Evolutionary conservation across 2,797 vertebrate genomes (phyloP).

Genomic region (Gymnothorax javanicus): DNA sequence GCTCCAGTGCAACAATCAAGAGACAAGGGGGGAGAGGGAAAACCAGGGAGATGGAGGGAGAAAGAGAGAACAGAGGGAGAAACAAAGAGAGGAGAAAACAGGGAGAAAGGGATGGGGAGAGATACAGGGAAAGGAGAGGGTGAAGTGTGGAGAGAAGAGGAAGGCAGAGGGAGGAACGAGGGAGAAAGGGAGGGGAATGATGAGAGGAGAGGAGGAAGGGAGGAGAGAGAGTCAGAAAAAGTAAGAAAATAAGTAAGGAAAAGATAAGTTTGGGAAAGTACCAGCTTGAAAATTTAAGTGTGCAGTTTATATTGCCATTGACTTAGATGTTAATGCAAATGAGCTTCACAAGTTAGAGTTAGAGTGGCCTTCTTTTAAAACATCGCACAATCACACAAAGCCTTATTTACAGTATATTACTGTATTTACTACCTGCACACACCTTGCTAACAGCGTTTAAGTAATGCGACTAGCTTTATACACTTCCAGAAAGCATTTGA

Average conservation of each 20-base stretch:
- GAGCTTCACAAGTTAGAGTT: background rate
- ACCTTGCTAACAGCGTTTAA: background rate
- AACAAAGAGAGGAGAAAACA: no score
- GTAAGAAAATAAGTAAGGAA: background rate
- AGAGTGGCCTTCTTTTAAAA: background rate
- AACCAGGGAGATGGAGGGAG: background rate
- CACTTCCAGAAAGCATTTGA: background rate
- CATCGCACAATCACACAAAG: background rate
- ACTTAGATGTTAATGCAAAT: background rate
- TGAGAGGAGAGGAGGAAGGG: background rate
- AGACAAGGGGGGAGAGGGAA: background rate
- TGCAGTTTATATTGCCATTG: background rate
- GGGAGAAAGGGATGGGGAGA: background rate
- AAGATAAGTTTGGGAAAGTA: background rate
- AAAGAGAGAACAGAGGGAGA: background rate
- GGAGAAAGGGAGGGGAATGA: background rate
- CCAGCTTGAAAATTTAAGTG: background rate
- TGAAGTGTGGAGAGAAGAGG: no score
- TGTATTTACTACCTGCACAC: background rate
- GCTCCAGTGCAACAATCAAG: conserved; percentile 79
- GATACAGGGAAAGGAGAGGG: background rate
- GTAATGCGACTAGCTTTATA: conserved; percentile 29
- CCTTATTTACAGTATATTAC: no score
- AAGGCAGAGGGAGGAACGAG: no score
- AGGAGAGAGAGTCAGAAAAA: conserved; percentile 30